Base-by-base conservation (phyloP, 2,797 vertebrate genomes). In the Cossypha caffra region DNA sequence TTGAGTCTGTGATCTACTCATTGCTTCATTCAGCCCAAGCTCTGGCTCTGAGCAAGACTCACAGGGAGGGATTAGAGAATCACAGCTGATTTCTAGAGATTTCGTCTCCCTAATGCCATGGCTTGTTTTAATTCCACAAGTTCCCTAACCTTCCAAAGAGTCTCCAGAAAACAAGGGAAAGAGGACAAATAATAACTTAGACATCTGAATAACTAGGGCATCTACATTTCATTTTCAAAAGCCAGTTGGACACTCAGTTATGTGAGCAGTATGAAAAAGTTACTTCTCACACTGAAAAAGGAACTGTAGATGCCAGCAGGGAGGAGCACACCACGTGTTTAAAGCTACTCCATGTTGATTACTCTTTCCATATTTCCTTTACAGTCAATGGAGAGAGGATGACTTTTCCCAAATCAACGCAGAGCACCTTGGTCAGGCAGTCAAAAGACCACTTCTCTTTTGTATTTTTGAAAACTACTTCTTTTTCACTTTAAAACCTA, bases 301-400 rank as follows among this genome's bases (percentile, higher is more conserved):
- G 31, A 86, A 37, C 8, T 20, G 28, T 3, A 23, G 16, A 10
- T 68, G 31, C 55, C 74, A 68, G 76, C 45, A 84, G 35, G 29
- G 35, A 84, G 58, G 25, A 66, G n/a, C 5, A 37, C 26, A 47
- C 29, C 15, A 29, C 0, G 0, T 50, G 57, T n/a, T 40, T 37
- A 23, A 24, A 0, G 0, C 26, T 45, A 28, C 51, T 48, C 33
- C 33, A 9, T 4, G 10, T 24, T 3, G 3, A 25, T 51, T 61
- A 20, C 6, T 54, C 54, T 58, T 72, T 45, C 54, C 2, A 0
- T 28, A 69, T 35, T 89, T 81, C 58, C 45, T 57, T 50, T 54
- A 28, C 3, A n/a, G 40, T 9, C 29, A 58, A 4, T 4, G 35
- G 12, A 43, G 8, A 52, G 28, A 69, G 40, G 13, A 23, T 43